A percentile compares a stretch with the other conserved stretches of the same genome.
Conservation (phyloP, 1,140 invertebrate genomes). For the Sycophaga agraensis region DNA sequence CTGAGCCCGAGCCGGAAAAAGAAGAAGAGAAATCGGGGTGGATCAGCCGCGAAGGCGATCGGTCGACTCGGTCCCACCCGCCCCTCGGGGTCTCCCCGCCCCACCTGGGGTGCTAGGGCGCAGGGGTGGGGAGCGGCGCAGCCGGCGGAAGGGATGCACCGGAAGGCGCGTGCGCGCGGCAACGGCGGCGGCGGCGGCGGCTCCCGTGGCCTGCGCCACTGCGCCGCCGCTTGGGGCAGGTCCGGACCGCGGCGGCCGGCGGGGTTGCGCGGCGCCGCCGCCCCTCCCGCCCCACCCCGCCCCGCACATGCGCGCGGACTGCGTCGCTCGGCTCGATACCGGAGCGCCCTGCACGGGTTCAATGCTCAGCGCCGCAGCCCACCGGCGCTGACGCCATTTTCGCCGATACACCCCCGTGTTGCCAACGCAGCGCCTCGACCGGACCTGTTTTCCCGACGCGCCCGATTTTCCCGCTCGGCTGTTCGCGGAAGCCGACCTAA, state of each 20-base stretch:
- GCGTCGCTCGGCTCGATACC: conserved; percentile 28
- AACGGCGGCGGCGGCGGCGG: not conserved
- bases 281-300: too few relatives aligned
- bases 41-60: not conserved
- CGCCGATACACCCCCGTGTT: too few relatives aligned
- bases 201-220: conserved; percentile 50
- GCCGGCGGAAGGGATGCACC: conserved; percentile 1
- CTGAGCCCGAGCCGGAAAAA: not conserved
- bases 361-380: conserved; percentile 26
- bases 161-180: conserved; percentile 47
- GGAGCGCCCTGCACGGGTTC: conserved; percentile 26
- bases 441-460: too few relatives aligned
- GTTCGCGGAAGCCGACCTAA: too few relatives aligned
- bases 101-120: not conserved
- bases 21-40: not conserved
- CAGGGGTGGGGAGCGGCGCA: too few relatives aligned
- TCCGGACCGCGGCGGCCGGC: conserved; percentile 39
- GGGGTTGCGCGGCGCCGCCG: not conserved
- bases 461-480: too few relatives aligned
- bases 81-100: not conserved
- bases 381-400: conserved; percentile 10
- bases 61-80: not conserved
- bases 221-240: conserved; percentile 51
- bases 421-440: too few relatives aligned
- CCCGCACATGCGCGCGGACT: not conserved